Evolutionary conservation across 2,113 vertebrate genomes (phyloP).

Genomic region (Clarias gariepinus): DNA sequence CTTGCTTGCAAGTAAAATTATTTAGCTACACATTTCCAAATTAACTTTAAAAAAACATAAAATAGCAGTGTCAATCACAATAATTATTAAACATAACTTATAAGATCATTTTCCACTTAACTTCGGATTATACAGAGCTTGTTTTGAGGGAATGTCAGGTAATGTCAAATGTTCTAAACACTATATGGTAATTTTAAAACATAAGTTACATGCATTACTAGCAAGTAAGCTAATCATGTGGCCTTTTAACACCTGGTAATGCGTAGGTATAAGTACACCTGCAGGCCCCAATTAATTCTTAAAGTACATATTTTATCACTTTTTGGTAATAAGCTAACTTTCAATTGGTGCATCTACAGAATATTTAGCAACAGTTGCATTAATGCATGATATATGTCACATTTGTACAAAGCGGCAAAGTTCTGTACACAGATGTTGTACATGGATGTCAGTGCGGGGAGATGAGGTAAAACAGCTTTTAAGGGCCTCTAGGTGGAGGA

Average conservation of each 20-base stretch:
- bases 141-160: neutral
- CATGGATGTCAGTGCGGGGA: neutral
- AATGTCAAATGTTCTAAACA: neutral
- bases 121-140: neutral
- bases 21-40: neutral
- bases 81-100: neutral
- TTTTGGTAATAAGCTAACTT: neutral
- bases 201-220: neutral
- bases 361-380: neutral
- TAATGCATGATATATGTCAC: neutral
- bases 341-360: neutral
- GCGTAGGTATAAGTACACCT: neutral
- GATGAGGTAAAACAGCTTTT: neutral
- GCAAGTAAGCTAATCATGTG: neutral
- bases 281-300: neutral
- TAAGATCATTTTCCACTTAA: neutral
- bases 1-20: neutral
- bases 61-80: neutral
- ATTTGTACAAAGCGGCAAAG: neutral
- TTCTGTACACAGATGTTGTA: neutral
- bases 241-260: neutral
- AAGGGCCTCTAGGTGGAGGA: neutral
- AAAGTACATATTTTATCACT: neutral
- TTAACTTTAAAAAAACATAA: neutral
- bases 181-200: neutral